These are phyloP conservation scores for Danio choprae DNA, from an alignment of 2,797 vertebrate genomes.

Conservation along the genomic window DNA sequence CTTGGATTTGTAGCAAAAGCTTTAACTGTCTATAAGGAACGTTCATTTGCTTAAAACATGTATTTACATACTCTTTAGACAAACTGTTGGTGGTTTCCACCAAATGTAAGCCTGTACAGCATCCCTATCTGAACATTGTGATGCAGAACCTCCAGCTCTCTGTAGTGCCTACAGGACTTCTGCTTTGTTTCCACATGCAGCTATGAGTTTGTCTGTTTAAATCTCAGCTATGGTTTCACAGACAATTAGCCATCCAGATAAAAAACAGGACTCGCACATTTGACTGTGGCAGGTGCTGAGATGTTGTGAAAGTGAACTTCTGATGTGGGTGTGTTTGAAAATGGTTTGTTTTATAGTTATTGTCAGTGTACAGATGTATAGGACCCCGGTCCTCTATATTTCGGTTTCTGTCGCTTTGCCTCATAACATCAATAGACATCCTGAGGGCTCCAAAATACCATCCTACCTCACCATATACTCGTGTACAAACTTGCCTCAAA, in stretches of 20 bases:
- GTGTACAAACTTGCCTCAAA: constrained; percentile 18
- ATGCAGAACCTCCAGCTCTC: background rate
- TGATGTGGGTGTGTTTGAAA: constrained; percentile 29
- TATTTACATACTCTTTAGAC: constrained; percentile 6
- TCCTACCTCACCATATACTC: constrained; percentile 41
- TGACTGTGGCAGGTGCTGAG: constrained; percentile 67
- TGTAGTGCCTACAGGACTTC: constrained; percentile 6
- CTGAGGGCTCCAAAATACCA: constrained; percentile 35
- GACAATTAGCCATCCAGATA: constrained; percentile 78
- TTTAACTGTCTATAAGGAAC: background rate
- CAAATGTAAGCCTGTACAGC: too few species aligned
- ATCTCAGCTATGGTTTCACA: constrained; percentile 71
- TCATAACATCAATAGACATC: constrained; percentile 36
- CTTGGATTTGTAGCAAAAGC: too few species aligned
- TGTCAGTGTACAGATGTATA: constrained; percentile 29
- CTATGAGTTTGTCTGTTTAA: constrained; percentile 59
- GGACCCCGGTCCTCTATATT: background rate
- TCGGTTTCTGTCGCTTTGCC: constrained; percentile 7
- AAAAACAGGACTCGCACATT: constrained; percentile 64
- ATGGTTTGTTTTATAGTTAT: constrained; percentile 14
- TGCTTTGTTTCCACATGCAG: background rate
- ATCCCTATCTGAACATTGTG: constrained; percentile 1
- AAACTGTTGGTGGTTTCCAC: background rate
- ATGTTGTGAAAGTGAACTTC: constrained; percentile 39
- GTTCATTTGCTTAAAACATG: background rate